These are phyloP conservation scores for Rhineura floridana DNA, from an alignment of 2,113 vertebrate species.

Conservation along the genomic window DNA sequence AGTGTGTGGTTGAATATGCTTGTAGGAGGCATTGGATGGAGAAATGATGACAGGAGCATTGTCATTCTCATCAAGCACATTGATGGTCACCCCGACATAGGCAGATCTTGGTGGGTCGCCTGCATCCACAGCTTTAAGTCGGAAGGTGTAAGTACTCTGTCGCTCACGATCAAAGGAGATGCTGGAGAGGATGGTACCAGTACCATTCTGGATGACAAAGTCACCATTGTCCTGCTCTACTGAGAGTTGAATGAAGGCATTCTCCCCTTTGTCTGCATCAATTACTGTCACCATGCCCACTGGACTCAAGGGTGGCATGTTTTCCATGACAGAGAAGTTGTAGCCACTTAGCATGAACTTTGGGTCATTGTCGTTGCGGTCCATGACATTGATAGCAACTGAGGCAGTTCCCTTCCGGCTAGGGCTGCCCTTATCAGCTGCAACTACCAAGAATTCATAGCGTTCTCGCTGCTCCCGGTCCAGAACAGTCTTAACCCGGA, in stretches of 20 bases:
- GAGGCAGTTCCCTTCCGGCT: slow-evolving; percentile 93
- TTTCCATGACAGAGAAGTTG: slow-evolving; percentile 96
- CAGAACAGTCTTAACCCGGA: slow-evolving; percentile 87
- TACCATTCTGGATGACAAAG: slow-evolving; percentile 96
- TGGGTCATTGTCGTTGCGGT: slow-evolving; percentile 96
- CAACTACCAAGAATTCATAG: slow-evolving; percentile 90
- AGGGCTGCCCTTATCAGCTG: slow-evolving; percentile 90
- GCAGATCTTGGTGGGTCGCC: slow-evolving; percentile 92
- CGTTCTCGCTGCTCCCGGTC: slow-evolving; percentile 89
- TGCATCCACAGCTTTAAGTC: slow-evolving; percentile 90
- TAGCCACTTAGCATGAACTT: slow-evolving; percentile 96
- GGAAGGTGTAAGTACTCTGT: slow-evolving; percentile 95
- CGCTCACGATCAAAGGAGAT: slow-evolving; percentile 96
- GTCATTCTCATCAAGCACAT: slow-evolving; percentile 96
- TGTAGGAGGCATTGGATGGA: slow-evolving; percentile 93
- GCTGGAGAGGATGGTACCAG: slow-evolving; percentile 93
- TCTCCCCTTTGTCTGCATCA: slow-evolving; percentile 92
- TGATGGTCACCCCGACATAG: slow-evolving; percentile 95
- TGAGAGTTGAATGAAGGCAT: slow-evolving; percentile 85
- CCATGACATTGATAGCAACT: slow-evolving; percentile 88
- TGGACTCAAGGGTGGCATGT: slow-evolving; percentile 91
- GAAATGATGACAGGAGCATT: slow-evolving; percentile 94
- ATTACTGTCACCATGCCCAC: slow-evolving; percentile 96
- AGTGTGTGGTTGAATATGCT: slow-evolving; percentile 85
- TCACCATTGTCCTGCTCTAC: slow-evolving; percentile 96